Evolutionary conservation across 2,113 vertebrate genomes (phyloP), one percentile per base, ranked within the genome.

Genomic region (Tragelaphus strepsiceros): DNA sequence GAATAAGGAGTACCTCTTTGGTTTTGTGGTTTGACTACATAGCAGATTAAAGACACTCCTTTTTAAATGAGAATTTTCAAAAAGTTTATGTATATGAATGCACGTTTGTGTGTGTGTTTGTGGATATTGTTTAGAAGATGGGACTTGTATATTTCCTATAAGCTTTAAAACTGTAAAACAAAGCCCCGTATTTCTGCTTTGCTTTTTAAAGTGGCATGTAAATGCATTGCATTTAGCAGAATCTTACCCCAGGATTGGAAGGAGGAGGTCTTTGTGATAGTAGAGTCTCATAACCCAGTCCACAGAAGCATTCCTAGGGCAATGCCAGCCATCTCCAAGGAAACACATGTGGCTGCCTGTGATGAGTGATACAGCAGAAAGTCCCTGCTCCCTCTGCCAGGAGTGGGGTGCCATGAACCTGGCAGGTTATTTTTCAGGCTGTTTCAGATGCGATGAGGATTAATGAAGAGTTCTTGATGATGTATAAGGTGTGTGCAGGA

Each of bases 61-160:
- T 89, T 93, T 95, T 59, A 92, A 94, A 51, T 59, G n/a, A 30
- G 28, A 56, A 71, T 86, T 89, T 95, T 59, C 26, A 94, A 64
- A 62, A 93, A 84, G 16, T 71, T 74, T 86, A 22, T 39, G 6
- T 88, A 54, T 92, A 17, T 80, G 53, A 96, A 74, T 94, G 30
- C 39, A 11, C 16, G 26, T 90, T 30, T 94, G 24, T 43, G 13
- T 77, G 26, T 43, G 43, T 43, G 43, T 77, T 13, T 92, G 19
- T 90, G 19, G 56, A 35, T 56, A 62, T 30, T 87, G 67, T 80
- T 82, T 53, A 87, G 54, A 17, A 59, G 2, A 19, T 51, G 80
- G 28, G 21, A 71, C 32, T 3, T 53, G 58, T 88, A 83, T 0
- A 74, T 3, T 83, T 84, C 17, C 28, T 89, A 16, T 3, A 74